Conservation (phyloP, 2,797 vertebrate genomes). For the Bradypodion pumilum region DNA sequence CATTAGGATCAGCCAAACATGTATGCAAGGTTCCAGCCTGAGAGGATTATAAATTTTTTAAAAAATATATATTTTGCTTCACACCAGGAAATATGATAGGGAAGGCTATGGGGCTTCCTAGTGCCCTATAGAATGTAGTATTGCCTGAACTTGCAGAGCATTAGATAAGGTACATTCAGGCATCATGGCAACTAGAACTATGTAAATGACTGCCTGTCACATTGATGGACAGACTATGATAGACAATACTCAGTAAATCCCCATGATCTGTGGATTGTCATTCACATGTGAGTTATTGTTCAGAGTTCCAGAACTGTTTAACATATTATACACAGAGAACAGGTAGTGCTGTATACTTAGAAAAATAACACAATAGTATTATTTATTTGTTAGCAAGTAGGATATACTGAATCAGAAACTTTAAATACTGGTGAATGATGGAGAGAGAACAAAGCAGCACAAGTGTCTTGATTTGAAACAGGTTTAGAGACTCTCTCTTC, state of each 20-base stretch:
- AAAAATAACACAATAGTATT: constrained; percentile 29
- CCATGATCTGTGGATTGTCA: constrained; percentile 42
- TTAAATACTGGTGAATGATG: constrained; percentile 13
- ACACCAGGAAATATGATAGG: background rate
- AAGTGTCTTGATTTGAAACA: background rate
- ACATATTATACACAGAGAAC: constrained; percentile 38
- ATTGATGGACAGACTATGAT: constrained; percentile 57
- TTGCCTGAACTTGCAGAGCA: constrained; percentile 40
- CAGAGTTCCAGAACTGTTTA: constrained; percentile 39
- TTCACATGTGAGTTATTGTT: constrained; percentile 59
- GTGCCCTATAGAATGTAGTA: constrained; percentile 25
- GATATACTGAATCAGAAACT: constrained; percentile 7
- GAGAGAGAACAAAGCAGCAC: constrained; percentile 20
- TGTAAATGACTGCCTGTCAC: constrained; percentile 47
- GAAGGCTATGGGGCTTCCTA: background rate
- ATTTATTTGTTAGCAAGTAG: background rate
- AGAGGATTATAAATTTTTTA: constrained; percentile 10
- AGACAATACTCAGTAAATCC: constrained; percentile 50
- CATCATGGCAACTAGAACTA: constrained; percentile 29
- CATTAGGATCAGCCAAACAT: no score
- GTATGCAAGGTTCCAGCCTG: background rate
- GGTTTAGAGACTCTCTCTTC: no score
- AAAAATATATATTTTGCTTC: constrained; percentile 14
- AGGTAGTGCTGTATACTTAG: constrained; percentile 21
- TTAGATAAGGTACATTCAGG: constrained; percentile 40